Evolutionary conservation across 2,113 vertebrate genomes (phyloP).

Genomic region (Oostethus manadensis): DNA sequence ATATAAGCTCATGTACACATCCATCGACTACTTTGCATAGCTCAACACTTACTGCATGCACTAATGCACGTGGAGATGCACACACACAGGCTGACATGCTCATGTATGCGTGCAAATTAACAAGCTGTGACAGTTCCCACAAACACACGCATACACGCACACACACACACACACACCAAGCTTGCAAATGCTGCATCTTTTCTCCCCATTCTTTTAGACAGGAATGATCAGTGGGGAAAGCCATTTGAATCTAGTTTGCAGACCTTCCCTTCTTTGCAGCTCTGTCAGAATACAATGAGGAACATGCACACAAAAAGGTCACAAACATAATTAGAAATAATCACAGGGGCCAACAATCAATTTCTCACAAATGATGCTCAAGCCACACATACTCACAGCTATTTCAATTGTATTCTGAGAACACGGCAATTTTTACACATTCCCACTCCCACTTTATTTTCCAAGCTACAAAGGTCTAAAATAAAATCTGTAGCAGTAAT

Average conservation of each 20-base stretch:
- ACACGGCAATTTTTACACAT: constrained; percentile 20
- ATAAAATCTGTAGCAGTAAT: neutral
- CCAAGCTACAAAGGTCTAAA: neutral
- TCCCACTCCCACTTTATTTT: constrained; percentile 15
- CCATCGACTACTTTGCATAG: neutral
- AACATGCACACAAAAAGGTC: neutral
- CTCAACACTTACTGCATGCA: neutral
- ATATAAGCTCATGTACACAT: neutral
- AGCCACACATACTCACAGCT: constrained; percentile 26
- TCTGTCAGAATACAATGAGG: neutral
- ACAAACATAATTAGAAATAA: constrained; percentile 16
- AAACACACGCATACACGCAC: neutral
- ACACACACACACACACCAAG: neutral
- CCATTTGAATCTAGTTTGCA: constrained; percentile 29
- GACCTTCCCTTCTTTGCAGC: constrained; percentile 17
- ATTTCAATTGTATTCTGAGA: constrained; percentile 30
- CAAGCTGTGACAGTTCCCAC: constrained; percentile 14
- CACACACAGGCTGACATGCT: neutral
- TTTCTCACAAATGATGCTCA: neutral
- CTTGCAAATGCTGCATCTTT: neutral
- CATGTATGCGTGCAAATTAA: constrained; percentile 2
- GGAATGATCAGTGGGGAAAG: constrained; percentile 20
- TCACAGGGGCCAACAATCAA: constrained; percentile 12
- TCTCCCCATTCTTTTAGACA: constrained; percentile 14
- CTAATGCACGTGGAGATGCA: constrained; percentile 4